These are phyloP conservation scores for Calyptomena viridis DNA, from an alignment of 2,113 vertebrate genomes.

Conservation along the genomic window DNA sequence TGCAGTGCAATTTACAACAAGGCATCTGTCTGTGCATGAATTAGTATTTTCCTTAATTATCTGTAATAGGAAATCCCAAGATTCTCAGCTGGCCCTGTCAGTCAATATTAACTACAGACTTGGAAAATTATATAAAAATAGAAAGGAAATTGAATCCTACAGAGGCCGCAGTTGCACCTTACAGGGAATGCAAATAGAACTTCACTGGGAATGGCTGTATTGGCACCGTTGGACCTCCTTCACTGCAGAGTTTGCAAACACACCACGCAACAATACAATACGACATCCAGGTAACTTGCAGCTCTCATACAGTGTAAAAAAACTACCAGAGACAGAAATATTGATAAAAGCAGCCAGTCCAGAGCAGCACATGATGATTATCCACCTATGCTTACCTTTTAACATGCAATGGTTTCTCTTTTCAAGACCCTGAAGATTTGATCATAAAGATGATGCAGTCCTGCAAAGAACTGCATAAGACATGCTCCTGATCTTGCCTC, in stretches of 20 bases:
- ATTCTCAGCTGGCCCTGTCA: slow-evolving; percentile 46
- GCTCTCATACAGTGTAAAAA: background rate
- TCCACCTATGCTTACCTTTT: background rate
- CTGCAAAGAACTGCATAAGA: background rate
- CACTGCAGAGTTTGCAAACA: background rate
- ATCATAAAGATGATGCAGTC: background rate
- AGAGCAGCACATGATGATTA: rapidly evolving
- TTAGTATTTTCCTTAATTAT: slow-evolving; percentile 63
- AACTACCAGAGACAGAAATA: background rate
- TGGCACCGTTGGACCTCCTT: background rate
- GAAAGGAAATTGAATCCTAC: slow-evolving; percentile 37
- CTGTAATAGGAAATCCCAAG: slow-evolving; percentile 54
- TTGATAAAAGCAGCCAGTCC: background rate
- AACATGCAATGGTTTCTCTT: background rate
- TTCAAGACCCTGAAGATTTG: background rate
- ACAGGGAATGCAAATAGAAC: slow-evolving; percentile 5
- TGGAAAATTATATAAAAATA: slow-evolving; percentile 51
- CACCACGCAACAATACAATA: background rate
- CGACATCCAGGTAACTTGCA: background rate
- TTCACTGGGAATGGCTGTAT: background rate
- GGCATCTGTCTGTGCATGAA: slow-evolving; percentile 39
- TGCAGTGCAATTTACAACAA: slow-evolving; percentile 25
- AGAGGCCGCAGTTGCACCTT: background rate
- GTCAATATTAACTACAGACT: slow-evolving; percentile 51
- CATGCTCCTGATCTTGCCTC: background rate